Evolutionary conservation across 2,797 vertebrate genomes (phyloP), one percentile per base, ranked within the genome.

Genomic region (Brachymystax lenok): DNA sequence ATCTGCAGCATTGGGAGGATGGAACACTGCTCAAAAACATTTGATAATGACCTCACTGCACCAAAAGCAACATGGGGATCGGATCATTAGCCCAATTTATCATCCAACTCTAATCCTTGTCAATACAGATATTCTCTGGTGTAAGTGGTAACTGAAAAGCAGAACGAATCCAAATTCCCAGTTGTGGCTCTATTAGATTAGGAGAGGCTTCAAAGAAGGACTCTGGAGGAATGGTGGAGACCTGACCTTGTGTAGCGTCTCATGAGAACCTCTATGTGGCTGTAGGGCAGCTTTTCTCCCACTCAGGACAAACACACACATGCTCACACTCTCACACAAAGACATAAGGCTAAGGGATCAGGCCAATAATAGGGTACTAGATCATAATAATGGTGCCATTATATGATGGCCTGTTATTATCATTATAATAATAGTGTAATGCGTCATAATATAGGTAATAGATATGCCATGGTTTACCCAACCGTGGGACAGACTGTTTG

Each of bases 161-260:
- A 24, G 61, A 63, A 71, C 74, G 66, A 79, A 77, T 74, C 71
- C 67, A 33, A 16, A 51, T 69, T 64, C 54, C 21, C 30, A 7
- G 35, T 71, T 5, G n/a, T 5, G 30, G 68, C 73, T 71, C 69
- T 74, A 3, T 59, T 77, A 71, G 24, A 69, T 76, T 74, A 28
- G 19, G 46, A 56, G 51, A 7, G n/a, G 17, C 67, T 76, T 63
- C 50, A 66, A 69, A 67, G 17, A 6, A 59, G 19, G 54, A 21
- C 40, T 35, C 35, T 59, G 73, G 64, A 73, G 30, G 40, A 74
- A 35, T 21, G 33, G 28, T 28, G 14, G n/a, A 14, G 30, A 27
- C 40, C 27, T 81, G 77, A 81, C 74, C 77, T 81, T 74, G 70
- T 13, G 28, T 76, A 77, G 61, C 71, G 52, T 76, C 54, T 69